Base-by-base conservation (phyloP, 1,140 invertebrate genomes). In the Caerostris extrusa region DNA sequence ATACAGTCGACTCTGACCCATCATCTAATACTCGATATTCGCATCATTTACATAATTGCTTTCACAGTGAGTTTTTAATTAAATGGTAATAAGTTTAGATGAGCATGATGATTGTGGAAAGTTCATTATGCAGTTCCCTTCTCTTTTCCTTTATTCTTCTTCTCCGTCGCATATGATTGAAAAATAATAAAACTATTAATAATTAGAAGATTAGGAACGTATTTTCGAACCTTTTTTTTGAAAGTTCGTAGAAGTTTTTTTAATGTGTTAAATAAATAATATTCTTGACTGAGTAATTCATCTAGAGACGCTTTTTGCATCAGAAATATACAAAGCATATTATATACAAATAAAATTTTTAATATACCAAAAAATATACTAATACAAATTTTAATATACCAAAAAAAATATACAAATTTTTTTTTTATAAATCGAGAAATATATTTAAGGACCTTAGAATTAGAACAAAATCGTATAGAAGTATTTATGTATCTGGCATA, bases 21-120 rank as follows among this genome's bases (percentile, higher is more conserved):
- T 19, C 86, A 56, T 82, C 58, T 8, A 90, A 89, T 89, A 81
- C 34, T 57, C 67, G 93, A 90, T 93, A 87, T 67, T 93, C 83
- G 64, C 91, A 82, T 93, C 86, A 93, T 93, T 93, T 93, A 83
- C 86, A 90, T 93, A 93, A 93, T 93, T 89, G 93, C 71, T 34
- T 93, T 61, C 58, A 34, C 7, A 83, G 50, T 55, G 93, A n/a
- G 69, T 93, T 93, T 93, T 93, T 93, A 93, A 93, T 93, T 93
- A 93, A 93, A 93, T 93, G 93, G 69, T 93, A 93, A 93, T 93
- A 93, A 93, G 93, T 82, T 89, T 19, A 93, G 77, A 93, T 93
- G 93, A 93, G 86, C 71, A 82, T 93, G 60, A 89, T 93, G 93
- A 93, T 89, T 89, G 67, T 71, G 53, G 61, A 3, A n/a, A 67